Conservation (phyloP, 2,888 invertebrate genomes). For the Drosophila acutilabella region DNA sequence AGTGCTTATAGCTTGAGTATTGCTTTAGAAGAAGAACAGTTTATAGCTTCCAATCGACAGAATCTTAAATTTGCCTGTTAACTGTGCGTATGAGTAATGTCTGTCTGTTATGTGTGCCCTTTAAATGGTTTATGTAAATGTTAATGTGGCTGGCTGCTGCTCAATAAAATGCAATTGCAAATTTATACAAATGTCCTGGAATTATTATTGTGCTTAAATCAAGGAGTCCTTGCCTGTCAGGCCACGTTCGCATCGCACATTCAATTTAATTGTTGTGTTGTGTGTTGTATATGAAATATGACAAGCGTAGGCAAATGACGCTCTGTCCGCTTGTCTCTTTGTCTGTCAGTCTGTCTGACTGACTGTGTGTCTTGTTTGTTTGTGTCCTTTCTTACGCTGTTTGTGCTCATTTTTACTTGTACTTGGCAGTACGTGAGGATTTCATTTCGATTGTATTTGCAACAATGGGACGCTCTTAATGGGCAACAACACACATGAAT, state of each 20-base stretch:
- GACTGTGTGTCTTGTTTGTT: constrained; percentile 3
- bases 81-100: constrained; percentile 31
- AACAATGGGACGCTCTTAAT: constrained; percentile 56
- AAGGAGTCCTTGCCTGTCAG: constrained; percentile 35
- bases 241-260: constrained; percentile 52
- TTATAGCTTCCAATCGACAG: too few species aligned
- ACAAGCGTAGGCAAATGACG: constrained; percentile 63
- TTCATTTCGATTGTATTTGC: constrained; percentile 64
- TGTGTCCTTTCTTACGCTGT: constrained; percentile 37
- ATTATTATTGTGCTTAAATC: constrained; percentile 66
- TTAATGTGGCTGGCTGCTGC: constrained; percentile 49
- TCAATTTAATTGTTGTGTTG: constrained; percentile 70
- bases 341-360: constrained; percentile 4
- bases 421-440: constrained; percentile 60
- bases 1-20: too few species aligned
- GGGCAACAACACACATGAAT: constrained; percentile 51
- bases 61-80: too few species aligned
- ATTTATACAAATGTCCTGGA: constrained; percentile 72
- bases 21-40: too few species aligned
- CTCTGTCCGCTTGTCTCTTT: constrained; percentile 3
- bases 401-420: constrained; percentile 67
- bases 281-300: constrained; percentile 63
- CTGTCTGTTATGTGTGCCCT: constrained; percentile 3
- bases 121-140: constrained; percentile 57
- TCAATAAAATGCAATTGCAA: constrained; percentile 77